Evolutionary conservation across 1,140 invertebrate genomes (phyloP).

Genomic region (Drosophila mauritiana): DNA sequence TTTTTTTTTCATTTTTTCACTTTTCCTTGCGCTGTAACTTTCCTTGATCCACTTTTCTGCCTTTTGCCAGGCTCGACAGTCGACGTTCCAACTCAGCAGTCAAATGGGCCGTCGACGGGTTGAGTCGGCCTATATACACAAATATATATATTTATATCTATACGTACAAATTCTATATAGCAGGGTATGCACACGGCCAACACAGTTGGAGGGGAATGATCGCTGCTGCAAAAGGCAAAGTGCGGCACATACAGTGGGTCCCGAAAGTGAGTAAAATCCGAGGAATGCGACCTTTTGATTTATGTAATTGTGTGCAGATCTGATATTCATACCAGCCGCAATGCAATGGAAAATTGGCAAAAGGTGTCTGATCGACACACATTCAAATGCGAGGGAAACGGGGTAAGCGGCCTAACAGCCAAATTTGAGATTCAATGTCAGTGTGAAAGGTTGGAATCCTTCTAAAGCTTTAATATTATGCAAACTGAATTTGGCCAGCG

Average conservation of each 20-base stretch:
- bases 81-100: slow-evolving; percentile 65
- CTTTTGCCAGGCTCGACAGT: slow-evolving; percentile 43
- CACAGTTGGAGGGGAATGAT: slow-evolving; percentile 60
- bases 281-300: slow-evolving; percentile 29
- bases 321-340: slow-evolving; percentile 19
- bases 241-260: slow-evolving; percentile 28
- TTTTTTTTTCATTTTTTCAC: slow-evolving; percentile 24
- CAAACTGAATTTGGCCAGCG: slow-evolving; percentile 62
- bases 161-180: slow-evolving; percentile 8
- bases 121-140: slow-evolving; percentile 51
- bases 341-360: slow-evolving; percentile 27
- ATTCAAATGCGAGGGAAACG: slow-evolving; percentile 17
- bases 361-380: slow-evolving; percentile 33
- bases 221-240: slow-evolving; percentile 46
- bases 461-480: slow-evolving; percentile 67
- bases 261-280: slow-evolving; percentile 6
- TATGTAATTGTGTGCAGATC: slow-evolving; percentile 42
- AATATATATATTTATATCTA: slow-evolving; percentile 3
- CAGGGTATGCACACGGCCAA: not conserved
- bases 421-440: slow-evolving; percentile 25
- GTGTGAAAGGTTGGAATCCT: slow-evolving; percentile 19
- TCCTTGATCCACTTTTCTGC: slow-evolving; percentile 77
- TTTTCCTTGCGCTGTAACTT: slow-evolving; percentile 42
- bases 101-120: slow-evolving; percentile 58
- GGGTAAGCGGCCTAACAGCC: not conserved